phyloP scores from a whole-genome alignment of 2,797 vertebrate species.

The Channa striata region DNA sequence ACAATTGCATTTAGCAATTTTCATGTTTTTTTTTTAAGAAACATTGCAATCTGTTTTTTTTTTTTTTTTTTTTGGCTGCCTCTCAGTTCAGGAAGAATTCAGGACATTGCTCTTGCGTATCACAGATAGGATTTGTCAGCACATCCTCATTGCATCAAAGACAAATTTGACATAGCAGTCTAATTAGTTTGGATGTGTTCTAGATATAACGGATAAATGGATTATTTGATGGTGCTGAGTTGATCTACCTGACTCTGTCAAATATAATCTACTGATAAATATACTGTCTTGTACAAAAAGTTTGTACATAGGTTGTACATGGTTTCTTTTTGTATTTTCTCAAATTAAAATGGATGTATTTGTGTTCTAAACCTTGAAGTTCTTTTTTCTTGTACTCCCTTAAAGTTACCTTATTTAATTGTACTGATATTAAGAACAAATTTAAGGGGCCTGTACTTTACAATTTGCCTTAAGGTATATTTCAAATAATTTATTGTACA shows the following conservation, averaged over 20 bases:
- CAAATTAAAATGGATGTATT: conserved; percentile 99
- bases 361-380: conserved; percentile 92
- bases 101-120: conserved; percentile 79
- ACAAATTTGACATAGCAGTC: conserved; percentile 87
- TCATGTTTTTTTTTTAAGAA: conserved; percentile 58
- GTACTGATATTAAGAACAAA: not conserved
- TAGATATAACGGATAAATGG: conserved; percentile 81
- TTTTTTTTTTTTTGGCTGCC: conserved; percentile 69
- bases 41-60: conserved; percentile 59
- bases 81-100: conserved; percentile 80
- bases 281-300: conserved; percentile 99
- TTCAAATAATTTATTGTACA: too few species aligned
- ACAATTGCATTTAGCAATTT: conserved; percentile 82
- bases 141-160: conserved; percentile 88
- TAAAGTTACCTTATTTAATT: not conserved
- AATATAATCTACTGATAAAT: conserved; percentile 98
- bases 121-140: conserved; percentile 77
- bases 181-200: conserved; percentile 81
- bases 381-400: too few species aligned
- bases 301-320: conserved; percentile 99
- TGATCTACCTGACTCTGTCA: conserved; percentile 97
- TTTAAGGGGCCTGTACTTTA: not conserved
- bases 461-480: not conserved
- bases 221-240: conserved; percentile 95
- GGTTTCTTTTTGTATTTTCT: conserved; percentile 99